Evolutionary conservation across 2,113 vertebrate genomes (phyloP), one percentile per base, ranked within the genome.

Genomic region (Neotoma lepida): DNA sequence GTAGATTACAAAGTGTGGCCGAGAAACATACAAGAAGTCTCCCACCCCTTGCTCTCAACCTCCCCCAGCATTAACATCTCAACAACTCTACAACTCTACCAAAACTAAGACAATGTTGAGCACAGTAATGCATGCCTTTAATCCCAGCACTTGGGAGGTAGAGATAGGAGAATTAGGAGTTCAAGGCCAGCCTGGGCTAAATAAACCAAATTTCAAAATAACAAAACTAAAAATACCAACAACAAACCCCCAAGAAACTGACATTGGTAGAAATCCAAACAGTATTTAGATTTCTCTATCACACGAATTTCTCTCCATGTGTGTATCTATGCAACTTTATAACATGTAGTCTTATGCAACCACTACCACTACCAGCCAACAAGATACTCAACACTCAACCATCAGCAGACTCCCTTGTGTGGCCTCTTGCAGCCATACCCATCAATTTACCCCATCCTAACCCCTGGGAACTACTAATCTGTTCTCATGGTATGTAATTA

Each of bases 401-500:
- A 26, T 44, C 66, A 51, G 14, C 64, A 66, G 51, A 30, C 20
- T 80, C 77, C 46, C 33, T 63, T 41, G 10, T 49, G 28, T 56
- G 49, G 39, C 9, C 84, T 9, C 64, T 54, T 17, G 26, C 1
- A 63, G 44, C 17, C 82, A 91, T 22, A 78, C 46, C 78, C 68
- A 54, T 13, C 63, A 41, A 44, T 77, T 81, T 30, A 39, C 66
- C 41, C 9, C 30, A 6, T 28, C 51, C 88, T 64, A 76, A 85
- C 33, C 51, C 61, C 74, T 49, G 17, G 74, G 41, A 90, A 91
- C 85, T 81, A 56, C 56, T 84, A 28, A 91, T 86, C 44, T 91
- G 49, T 35, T 78, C 68, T 86, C 54, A 7, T 35, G 20, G 51
- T 77, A 80, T 78, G 20, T 88, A 88, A 94, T 96, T 94, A 92